Conservation (phyloP, 2,113 vertebrate species). For the Dromiciops gliroides region DNA sequence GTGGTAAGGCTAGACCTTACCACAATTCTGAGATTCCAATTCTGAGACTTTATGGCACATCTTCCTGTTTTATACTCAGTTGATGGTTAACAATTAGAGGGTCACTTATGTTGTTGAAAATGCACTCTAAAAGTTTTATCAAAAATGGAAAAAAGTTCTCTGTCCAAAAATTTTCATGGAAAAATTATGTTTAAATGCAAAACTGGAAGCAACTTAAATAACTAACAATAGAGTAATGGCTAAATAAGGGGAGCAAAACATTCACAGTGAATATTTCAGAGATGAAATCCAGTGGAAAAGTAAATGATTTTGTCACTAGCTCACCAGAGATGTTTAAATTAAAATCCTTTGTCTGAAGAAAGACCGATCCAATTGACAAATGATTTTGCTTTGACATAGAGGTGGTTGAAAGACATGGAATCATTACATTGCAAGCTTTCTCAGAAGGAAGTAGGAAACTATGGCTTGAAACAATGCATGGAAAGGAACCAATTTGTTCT, state of each 20-base stretch:
- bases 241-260: slow-evolving; percentile 91
- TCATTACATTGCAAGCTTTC: background rate
- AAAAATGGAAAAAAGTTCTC: background rate
- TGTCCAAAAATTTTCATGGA: background rate
- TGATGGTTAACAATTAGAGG: background rate
- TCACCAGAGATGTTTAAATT: slow-evolving; percentile 95
- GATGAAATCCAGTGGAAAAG: slow-evolving; percentile 93
- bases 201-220: background rate
- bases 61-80: background rate
- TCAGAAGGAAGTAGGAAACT: background rate
- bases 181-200: background rate
- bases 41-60: background rate
- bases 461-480: background rate
- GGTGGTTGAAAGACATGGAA: slow-evolving; percentile 89
- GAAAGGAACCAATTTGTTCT: background rate
- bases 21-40: too few species aligned
- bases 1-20: too few species aligned
- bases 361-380: slow-evolving; percentile 98
- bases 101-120: background rate
- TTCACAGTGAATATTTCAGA: slow-evolving; percentile 95
- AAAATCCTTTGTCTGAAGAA: slow-evolving; percentile 95
- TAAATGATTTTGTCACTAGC: slow-evolving; percentile 91
- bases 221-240: background rate
- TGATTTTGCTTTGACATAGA: slow-evolving; percentile 98
- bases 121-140: background rate